Conservation (phyloP, 2,888 invertebrate genomes). For the Xanthorhoe spadicearia region DNA sequence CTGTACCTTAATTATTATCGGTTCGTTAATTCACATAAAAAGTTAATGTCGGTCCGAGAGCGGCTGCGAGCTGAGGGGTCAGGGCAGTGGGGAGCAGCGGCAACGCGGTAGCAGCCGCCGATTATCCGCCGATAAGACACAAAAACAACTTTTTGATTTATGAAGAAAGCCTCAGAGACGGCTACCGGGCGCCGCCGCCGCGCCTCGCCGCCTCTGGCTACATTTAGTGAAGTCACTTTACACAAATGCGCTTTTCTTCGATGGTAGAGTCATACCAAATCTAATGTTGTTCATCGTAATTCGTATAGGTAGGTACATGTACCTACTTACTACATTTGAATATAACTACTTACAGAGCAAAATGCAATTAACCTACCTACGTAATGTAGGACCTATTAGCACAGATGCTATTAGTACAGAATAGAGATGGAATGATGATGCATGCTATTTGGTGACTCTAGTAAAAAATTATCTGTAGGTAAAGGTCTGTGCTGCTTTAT, state of each 20-base stretch:
- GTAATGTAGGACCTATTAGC: too few species aligned
- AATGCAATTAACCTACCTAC: too few species aligned
- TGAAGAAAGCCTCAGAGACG: slow-evolving; percentile 77
- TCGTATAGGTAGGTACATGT: neutral
- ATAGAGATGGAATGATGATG: too few species aligned
- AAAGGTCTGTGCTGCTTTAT: too few species aligned
- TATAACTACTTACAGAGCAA: neutral
- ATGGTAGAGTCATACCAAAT: slow-evolving; percentile 3
- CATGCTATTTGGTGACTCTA: too few species aligned
- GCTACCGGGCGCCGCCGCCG: slow-evolving; percentile 82
- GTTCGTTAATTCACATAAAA: slow-evolving; percentile 70
- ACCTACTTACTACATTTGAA: neutral
- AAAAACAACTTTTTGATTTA: slow-evolving; percentile 84
- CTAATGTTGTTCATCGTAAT: neutral
- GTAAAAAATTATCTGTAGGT: too few species aligned
- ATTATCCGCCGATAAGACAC: slow-evolving; percentile 81
- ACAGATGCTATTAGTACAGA: too few species aligned
- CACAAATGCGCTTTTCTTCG: slow-evolving; percentile 16
- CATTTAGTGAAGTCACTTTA: slow-evolving; percentile 57
- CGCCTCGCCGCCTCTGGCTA: slow-evolving; percentile 45
- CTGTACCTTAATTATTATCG: slow-evolving; percentile 59
- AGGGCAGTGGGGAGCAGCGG: slow-evolving; percentile 48
- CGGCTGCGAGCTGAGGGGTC: slow-evolving; percentile 44
- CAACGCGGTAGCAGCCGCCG: slow-evolving; percentile 76
- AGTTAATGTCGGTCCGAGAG: slow-evolving; percentile 67